Evolutionary conservation across 2,113 vertebrate genomes (phyloP).

Genomic region (Illadopsis cleaveri): DNA sequence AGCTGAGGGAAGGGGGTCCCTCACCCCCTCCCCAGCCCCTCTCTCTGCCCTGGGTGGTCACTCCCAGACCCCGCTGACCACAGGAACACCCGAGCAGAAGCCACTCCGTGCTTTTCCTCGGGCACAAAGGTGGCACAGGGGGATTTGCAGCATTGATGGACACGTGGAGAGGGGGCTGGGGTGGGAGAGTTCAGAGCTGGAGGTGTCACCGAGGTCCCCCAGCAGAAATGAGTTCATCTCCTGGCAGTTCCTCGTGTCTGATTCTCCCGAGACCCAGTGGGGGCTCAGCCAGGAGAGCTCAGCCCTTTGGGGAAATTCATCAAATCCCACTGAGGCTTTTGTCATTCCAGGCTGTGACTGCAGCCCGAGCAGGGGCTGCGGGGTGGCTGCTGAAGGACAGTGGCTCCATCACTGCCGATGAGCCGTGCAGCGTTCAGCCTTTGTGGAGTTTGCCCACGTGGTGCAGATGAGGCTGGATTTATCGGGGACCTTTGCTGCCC

Average conservation of each 20-base stretch:
- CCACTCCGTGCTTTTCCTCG: fast-evolving
- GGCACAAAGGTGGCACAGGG: neutral
- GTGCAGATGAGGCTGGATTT: neutral
- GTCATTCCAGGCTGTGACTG: neutral
- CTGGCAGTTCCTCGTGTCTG: neutral
- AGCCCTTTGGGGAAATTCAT: neutral
- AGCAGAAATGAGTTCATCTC: neutral
- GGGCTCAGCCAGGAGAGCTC: neutral
- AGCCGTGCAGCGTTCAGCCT: neutral
- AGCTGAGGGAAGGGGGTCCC: neutral
- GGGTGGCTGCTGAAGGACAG: neutral
- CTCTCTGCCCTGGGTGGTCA: neutral
- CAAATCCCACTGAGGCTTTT: neutral
- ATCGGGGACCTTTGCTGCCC: neutral
- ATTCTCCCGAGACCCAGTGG: neutral
- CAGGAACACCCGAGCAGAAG: neutral
- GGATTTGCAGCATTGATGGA: neutral
- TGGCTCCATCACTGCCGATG: neutral
- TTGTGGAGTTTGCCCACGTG: neutral
- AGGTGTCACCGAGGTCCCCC: neutral
- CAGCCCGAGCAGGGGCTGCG: neutral
- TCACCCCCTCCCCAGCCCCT: neutral
- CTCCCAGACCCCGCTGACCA: neutral
- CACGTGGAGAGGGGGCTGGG: neutral
- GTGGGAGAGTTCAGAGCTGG: neutral